A percentile compares a stretch with the other conserved stretches of the same genome.
These are phyloP conservation scores for Argynnis bischoffii DNA, from an alignment of 2,888 invertebrate species.

Conservation along the genomic window DNA sequence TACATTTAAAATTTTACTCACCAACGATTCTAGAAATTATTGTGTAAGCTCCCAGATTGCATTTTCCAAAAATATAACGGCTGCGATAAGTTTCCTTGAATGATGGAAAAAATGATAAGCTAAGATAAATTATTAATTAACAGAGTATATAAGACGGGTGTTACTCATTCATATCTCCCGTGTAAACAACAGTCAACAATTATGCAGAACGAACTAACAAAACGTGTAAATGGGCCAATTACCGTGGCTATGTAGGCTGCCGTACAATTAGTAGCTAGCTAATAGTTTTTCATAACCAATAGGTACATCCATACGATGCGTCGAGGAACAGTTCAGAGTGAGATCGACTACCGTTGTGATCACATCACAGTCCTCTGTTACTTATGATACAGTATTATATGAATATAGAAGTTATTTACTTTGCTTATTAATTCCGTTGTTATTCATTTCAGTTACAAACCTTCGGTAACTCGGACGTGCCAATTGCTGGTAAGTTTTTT, in stretches of 20 bases:
- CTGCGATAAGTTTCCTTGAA: not conserved
- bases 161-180: slow-evolving; percentile 66
- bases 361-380: slow-evolving; percentile 45
- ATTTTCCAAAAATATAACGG: not conserved
- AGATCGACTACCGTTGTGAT: slow-evolving; percentile 65
- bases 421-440: not conserved
- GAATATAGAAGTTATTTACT: slow-evolving; percentile 6
- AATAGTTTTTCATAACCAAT: slow-evolving; percentile 80
- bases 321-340: slow-evolving; percentile 66
- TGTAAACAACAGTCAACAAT: slow-evolving; percentile 77
- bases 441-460: slow-evolving; percentile 10
- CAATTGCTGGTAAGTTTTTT: not conserved
- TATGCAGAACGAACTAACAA: slow-evolving; percentile 77
- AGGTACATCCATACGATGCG: slow-evolving; percentile 59
- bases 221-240: slow-evolving; percentile 82
- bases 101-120: not conserved
- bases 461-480: not conserved
- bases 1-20: too few species aligned
- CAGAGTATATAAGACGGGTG: slow-evolving; percentile 53
- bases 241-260: slow-evolving; percentile 79
- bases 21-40: too few species aligned
- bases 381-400: slow-evolving; percentile 34
- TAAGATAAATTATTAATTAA: slow-evolving; percentile 2
- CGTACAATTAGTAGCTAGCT: slow-evolving; percentile 78
- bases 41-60: too few species aligned